Base-by-base conservation (phyloP, 2,797 vertebrate species). In the Mormyrus hasselquistii region DNA sequence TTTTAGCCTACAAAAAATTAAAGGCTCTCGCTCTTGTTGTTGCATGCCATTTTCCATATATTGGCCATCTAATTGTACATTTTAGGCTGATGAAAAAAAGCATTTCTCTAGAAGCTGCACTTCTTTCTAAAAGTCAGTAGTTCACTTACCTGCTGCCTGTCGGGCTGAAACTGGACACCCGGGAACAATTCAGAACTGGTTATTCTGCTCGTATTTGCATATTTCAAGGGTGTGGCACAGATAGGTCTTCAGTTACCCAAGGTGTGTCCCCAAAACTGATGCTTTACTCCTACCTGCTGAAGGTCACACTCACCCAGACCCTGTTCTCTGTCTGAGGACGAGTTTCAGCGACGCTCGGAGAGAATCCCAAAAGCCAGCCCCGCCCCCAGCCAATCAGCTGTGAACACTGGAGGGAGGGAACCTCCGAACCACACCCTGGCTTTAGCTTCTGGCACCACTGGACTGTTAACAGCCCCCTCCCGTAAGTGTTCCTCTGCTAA, bases 161-260 rank as follows among this genome's bases (percentile, higher is more conserved):
- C 10, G 9, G 79, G 82, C n/a, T 47, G 47, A 50, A 84, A 84
- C n/a, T 47, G 47, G n/a, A 84, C 73, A 50, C 82, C 82, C 19
- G 1, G 8, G 47, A 44, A 41, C 73, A 79, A 41, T 79, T 79
- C 38, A 44, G 73, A 84, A 84, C 82, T 8, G 19, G 82, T 84
- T 44, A 49, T 22, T 84, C 82, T 14, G 8, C 86, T 90, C 47
- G 29, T 86, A 82, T 86, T 53, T 53, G 65, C 52, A 79, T 86
- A 87, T 89, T 49, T 22, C 49, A 84, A 84, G 82, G 41, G 82
- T 84, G 41, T 50, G 47, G 82, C 44, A 49, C 8, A 19, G 82
- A 84, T 50, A 19, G 44, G 41, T 49, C 82, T 84, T 22, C 44
- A 84, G 82, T 50, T 84, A 50, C 82, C 47, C 44, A 84, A 84